Conservation (phyloP, 2,113 vertebrate genomes). For the Lates calcarifer region DNA sequence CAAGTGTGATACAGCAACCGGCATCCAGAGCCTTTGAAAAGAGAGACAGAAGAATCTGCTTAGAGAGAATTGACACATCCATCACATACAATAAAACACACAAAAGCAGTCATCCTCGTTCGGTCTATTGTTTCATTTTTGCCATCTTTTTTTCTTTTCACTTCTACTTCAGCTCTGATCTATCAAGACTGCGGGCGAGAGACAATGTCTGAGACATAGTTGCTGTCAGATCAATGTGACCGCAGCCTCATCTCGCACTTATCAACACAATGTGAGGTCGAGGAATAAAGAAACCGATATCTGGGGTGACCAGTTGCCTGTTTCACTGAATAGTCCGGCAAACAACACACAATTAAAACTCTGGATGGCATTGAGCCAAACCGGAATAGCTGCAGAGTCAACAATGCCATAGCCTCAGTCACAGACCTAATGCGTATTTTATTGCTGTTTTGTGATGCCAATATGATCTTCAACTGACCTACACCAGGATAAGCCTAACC, state of each 20-base stretch:
- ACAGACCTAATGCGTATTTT: background rate
- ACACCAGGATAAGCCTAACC: slow-evolving; percentile 1
- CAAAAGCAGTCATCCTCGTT: slow-evolving; percentile 28
- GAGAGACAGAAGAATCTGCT: slow-evolving; percentile 48
- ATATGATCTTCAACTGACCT: slow-evolving; percentile 29
- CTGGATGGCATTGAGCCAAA: background rate
- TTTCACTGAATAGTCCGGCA: background rate
- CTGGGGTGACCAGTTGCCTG: slow-evolving; percentile 4
- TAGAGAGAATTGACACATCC: slow-evolving; percentile 29
- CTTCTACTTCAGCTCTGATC: slow-evolving; percentile 13
- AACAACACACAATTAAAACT: slow-evolving; percentile 10
- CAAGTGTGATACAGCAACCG: slow-evolving; percentile 1
- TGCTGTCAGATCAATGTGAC: slow-evolving; percentile 53
- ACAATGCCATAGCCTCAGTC: background rate
- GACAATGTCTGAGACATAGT: slow-evolving; percentile 39
- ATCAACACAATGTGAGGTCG: slow-evolving; percentile 40
- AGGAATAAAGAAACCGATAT: slow-evolving; percentile 33
- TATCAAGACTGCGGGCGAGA: slow-evolving; percentile 28
- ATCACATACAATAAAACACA: slow-evolving; percentile 21
- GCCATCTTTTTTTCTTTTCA: background rate
- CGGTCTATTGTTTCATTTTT: slow-evolving; percentile 18
- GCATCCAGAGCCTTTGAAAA: slow-evolving; percentile 60
- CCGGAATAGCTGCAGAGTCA: slow-evolving; percentile 3
- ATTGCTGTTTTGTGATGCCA: background rate
- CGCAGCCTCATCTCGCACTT: slow-evolving; percentile 26